Conservation (phyloP, 2,888 invertebrate species). For the Steinernema scapterisci region DNA sequence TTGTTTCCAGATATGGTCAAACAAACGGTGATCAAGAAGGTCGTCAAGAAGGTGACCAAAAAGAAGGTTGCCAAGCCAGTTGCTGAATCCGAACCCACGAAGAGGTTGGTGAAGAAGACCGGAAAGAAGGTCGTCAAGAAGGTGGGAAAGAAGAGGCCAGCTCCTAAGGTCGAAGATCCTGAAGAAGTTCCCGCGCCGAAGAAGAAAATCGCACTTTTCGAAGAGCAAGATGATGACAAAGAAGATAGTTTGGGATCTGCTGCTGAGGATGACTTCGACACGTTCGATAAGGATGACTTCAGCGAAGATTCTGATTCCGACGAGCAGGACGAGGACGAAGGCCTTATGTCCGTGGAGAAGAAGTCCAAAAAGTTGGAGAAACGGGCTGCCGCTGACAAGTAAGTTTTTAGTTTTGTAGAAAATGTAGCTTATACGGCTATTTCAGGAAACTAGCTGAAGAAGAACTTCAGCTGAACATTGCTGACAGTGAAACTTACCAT, state of each 20-base stretch:
- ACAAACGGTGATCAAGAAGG: neutral
- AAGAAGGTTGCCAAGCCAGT: no score
- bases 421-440: neutral
- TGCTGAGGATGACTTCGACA: conserved; percentile 29
- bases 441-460: conserved; percentile 56
- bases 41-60: no score
- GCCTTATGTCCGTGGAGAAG: conserved; percentile 53
- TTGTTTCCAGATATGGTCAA: no score
- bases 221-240: conserved; percentile 3
- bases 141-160: neutral
- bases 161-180: neutral
- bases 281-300: neutral
- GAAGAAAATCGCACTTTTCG: conserved; percentile 13
- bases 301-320: neutral
- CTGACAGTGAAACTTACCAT: conserved; percentile 47
- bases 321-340: conserved; percentile 39
- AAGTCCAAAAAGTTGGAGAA: conserved; percentile 48
- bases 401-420: conserved; percentile 10
- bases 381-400: conserved; percentile 13
- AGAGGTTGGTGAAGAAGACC: neutral
- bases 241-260: conserved; percentile 30
- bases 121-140: neutral
- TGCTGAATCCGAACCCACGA: no score
- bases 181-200: neutral
- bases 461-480: conserved; percentile 60